Percentiles rank a stretch among this genome's conserved stretches.
These are phyloP conservation scores for Bellardia bayeri DNA, from an alignment of 2,888 invertebrate species.

Conservation along the genomic window DNA sequence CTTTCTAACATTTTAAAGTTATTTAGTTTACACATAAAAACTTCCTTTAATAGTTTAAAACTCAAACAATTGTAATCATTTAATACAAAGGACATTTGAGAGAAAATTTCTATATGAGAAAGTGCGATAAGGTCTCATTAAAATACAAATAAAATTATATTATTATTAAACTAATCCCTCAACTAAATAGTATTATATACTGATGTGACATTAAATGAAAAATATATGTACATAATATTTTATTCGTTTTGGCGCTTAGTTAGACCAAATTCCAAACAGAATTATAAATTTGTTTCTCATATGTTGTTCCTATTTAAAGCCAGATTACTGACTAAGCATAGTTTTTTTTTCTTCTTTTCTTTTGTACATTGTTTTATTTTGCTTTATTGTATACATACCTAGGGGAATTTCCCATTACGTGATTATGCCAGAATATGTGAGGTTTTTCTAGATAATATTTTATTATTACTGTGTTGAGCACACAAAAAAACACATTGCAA, in stretches of 20 bases:
- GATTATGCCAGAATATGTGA: not conserved
- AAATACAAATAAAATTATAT: not conserved
- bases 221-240: not conserved
- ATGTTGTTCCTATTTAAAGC: slow-evolving; percentile 1
- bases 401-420: not conserved
- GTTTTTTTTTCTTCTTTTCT: not conserved
- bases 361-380: not conserved
- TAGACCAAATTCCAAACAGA: not conserved
- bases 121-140: not conserved
- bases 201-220: not conserved
- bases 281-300: not conserved
- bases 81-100: not conserved
- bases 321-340: not conserved
- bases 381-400: not conserved
- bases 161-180: not conserved
- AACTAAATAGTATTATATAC: slow-evolving; percentile 1
- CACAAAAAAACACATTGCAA: too few relatives aligned
- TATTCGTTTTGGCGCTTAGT: not conserved
- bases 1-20: too few relatives aligned
- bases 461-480: too few relatives aligned
- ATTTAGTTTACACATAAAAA: too few relatives aligned
- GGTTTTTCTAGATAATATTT: too few relatives aligned
- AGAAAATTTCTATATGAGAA: not conserved
- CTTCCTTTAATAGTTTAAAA: too few relatives aligned
- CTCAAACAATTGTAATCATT: not conserved